These are phyloP conservation scores for Rhamphomyia laevipes DNA, from an alignment of 2,888 invertebrate genomes.

Conservation along the genomic window DNA sequence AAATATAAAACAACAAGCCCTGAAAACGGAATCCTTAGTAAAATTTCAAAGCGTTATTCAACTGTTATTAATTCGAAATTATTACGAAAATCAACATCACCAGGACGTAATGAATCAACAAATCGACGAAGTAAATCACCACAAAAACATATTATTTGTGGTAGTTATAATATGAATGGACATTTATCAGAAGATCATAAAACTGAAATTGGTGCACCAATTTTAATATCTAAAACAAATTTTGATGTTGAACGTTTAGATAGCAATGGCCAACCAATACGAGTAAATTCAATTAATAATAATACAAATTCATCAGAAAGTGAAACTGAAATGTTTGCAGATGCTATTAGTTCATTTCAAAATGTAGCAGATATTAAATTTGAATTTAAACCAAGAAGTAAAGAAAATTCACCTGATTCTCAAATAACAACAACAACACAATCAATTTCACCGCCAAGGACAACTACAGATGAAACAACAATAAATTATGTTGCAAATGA, in stretches of 20 bases:
- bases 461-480: too few relatives aligned
- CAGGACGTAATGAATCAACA: constrained; percentile 17
- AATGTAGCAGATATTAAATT: constrained; percentile 15
- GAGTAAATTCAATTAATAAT: constrained; percentile 4
- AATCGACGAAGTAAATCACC: constrained; percentile 22
- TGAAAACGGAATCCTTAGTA: constrained; percentile 25
- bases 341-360: constrained; percentile 28
- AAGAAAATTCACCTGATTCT: constrained; percentile 12
- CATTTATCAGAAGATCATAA: constrained; percentile 33
- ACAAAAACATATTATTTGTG: constrained; percentile 24
- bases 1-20: constrained; percentile 19
- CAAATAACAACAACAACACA: constrained; percentile 3
- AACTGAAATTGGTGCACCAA: constrained; percentile 34
- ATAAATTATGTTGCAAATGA: too few relatives aligned
- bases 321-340: constrained; percentile 31
- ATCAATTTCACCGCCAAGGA: too few relatives aligned
- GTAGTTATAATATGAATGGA: constrained; percentile 37
- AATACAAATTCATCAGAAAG: constrained; percentile 23
- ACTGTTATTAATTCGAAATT: constrained; percentile 32
- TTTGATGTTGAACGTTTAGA: constrained; percentile 32
- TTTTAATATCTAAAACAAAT: constrained; percentile 35
- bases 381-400: constrained; percentile 13
- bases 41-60: constrained; percentile 34
- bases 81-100: constrained; percentile 22
- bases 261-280: constrained; percentile 13